A percentile compares a stretch with the other conserved stretches of the same genome.
Evolutionary conservation across 2,113 vertebrate genomes (phyloP).

Genomic region (Oreotrochilus melanogaster): DNA sequence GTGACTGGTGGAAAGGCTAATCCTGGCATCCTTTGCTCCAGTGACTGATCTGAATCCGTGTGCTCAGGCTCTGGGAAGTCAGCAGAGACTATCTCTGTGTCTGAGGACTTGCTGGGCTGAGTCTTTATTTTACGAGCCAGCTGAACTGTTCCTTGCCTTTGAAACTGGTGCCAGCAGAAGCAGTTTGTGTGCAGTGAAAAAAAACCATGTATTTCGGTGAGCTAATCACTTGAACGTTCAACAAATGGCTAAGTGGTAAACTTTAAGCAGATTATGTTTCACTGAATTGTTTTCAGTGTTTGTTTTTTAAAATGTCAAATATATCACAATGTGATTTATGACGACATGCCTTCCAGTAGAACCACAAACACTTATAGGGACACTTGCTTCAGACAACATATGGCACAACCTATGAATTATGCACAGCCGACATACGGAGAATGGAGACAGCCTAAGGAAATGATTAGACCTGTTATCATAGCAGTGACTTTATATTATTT

Average conservation of each 20-base stretch:
- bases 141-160: conserved; percentile 47
- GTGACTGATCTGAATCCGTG: not conserved
- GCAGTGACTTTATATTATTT: conserved; percentile 24
- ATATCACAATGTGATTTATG: conserved; percentile 42
- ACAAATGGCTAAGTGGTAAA: conserved; percentile 57
- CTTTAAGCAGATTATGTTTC: conserved; percentile 65
- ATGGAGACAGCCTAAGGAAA: conserved; percentile 50
- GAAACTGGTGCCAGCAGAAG: conserved; percentile 43
- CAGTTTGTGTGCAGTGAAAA: not conserved
- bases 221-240: conserved; percentile 40
- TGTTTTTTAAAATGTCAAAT: conserved; percentile 34
- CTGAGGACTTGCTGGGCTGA: not conserved
- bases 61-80: not conserved
- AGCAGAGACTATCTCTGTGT: not conserved
- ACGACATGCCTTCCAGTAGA: conserved; percentile 23
- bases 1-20: not conserved
- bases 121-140: not conserved
- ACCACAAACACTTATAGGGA: conserved; percentile 35
- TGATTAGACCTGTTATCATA: conserved; percentile 2
- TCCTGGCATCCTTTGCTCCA: not conserved
- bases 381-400: conserved; percentile 63
- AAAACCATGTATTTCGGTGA: conserved; percentile 26
- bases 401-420: conserved; percentile 73
- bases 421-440: conserved; percentile 59
- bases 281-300: conserved; percentile 53